Conservation (phyloP, 1,140 invertebrate species). For the Lasaia peninsularis region DNA sequence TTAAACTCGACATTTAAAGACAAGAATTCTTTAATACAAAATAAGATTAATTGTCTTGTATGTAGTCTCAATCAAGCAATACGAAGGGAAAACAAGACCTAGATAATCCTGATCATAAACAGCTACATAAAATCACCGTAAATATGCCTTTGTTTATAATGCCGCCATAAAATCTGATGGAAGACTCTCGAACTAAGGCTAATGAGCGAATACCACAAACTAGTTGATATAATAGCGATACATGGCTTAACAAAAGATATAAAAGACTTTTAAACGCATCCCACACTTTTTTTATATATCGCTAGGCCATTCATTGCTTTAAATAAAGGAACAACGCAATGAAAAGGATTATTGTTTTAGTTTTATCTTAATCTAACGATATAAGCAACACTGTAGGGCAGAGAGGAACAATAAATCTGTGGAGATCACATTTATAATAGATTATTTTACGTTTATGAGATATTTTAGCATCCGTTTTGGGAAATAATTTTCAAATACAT, state of each 20-base stretch:
- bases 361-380: conserved; percentile 72
- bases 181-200: conserved; percentile 27
- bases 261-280: conserved; percentile 41
- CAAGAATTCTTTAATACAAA: too few species aligned
- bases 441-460: conserved; percentile 5
- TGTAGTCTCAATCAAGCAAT: neutral
- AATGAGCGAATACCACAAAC: conserved; percentile 31
- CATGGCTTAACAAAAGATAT: conserved; percentile 42
- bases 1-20: too few species aligned
- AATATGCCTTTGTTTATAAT: conserved; percentile 34
- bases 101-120: conserved; percentile 24
- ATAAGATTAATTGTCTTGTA: too few species aligned
- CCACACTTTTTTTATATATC: conserved; percentile 44
- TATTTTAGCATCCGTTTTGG: too few species aligned
- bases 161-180: conserved; percentile 30
- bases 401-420: conserved; percentile 28
- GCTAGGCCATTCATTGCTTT: conserved; percentile 51
- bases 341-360: conserved; percentile 76
- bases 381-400: conserved; percentile 48
- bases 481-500: too few species aligned
- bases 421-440: conserved; percentile 29
- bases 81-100: neutral
- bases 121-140: conserved; percentile 34
- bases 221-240: conserved; percentile 35
- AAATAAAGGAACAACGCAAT: conserved; percentile 63